Base-by-base conservation (phyloP, 2,888 invertebrate species). In the Harpalus rubripes region DNA sequence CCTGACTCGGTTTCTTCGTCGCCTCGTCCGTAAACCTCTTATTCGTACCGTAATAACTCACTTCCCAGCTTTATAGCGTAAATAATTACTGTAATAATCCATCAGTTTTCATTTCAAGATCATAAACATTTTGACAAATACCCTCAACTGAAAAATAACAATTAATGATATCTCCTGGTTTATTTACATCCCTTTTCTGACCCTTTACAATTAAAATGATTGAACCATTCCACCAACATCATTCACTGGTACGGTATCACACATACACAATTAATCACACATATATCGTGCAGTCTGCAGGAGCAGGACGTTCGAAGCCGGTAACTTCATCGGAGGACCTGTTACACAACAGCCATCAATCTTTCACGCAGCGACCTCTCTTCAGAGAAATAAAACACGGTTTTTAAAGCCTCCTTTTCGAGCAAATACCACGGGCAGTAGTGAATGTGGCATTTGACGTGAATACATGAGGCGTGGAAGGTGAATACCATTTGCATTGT, bases 291-390 rank as follows among this genome's bases (percentile, higher is more conserved):
- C 16, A 59, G n/a, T 59, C 16, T 6, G n/a, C 5, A 59, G 15
- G 3, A 59, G n/a, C 5, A 59, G 4, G 16, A 59, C 59, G 56
- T 56, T 6, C 7, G 15, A 7, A 32, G 32, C 5, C 5, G 32
- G 32, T 32, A 32, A 56, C 15, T 56, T 56, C 15, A 6, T 15
- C 56, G 12, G 15, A 32, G 52, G 18, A 76, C 76, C 76, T 76
- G 76, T 76, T 76, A 76, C 76, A 76, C 76, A 44, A 52, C 56
- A 52, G 10, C 26, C 76, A 76, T 76, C 76, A 76, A 76, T 76
- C 76, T 76, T 76, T 76, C 52, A 76, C 52, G 22, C 44, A 22
- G 56, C 18, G 56, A 44, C 15, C 15, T 18, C 76, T 52, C 76
- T 52, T 52, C 76, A 44, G 76, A 18, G 56, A 56, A 63, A 76